Base-by-base conservation (phyloP, 1,140 invertebrate species). In the Halictus rubicundus region DNA sequence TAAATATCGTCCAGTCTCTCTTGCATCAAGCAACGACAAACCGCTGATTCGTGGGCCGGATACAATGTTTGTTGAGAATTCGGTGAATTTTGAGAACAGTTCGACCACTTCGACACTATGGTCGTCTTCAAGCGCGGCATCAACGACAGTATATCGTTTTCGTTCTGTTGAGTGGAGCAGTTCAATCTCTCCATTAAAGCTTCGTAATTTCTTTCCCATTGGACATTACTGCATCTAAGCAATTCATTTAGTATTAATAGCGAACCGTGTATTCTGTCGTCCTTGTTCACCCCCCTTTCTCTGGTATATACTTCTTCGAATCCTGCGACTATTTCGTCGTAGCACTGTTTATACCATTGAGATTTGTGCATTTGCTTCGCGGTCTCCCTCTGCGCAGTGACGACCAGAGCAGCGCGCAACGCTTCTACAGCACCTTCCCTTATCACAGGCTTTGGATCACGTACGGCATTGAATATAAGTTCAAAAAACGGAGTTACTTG, bases 401-500 rank as follows among this genome's bases (percentile, higher is more conserved):
- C 98, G 5, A 98, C 96, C 16, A 99, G 93, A 1, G 98, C 98
- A 46, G 98, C 98, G 85, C 98, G 93, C 5, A 99, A 90, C 3
- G 99, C 98, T 88, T 98, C 97, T 0, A 98, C 97, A 12, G 98
- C 98, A 9, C 96, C 96, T 92, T 99, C 98, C 68, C 99, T 94
- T 78, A 99, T 97, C 21, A 96, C 95, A n/a, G 97, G 95, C 93
- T 99, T 99, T 0, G 97, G 96, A 93, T 99, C 98, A 76, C 97
- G 95, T 46, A 99, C 95, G 4, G 98, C 97, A 88, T 96, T 96
- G 86, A 99, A 98, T 78, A 99, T 99, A 54, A 97, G 94, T 79
- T 99, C 98, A 92, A 99, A 99, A 92, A 99, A 99, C 65, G 96
- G 96, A 23, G 97, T 97, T 0, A 99, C 97, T 94, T 99, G 98